phyloP scores from a whole-genome alignment of 2,797 vertebrate species.

The Crax fasciolata region DNA sequence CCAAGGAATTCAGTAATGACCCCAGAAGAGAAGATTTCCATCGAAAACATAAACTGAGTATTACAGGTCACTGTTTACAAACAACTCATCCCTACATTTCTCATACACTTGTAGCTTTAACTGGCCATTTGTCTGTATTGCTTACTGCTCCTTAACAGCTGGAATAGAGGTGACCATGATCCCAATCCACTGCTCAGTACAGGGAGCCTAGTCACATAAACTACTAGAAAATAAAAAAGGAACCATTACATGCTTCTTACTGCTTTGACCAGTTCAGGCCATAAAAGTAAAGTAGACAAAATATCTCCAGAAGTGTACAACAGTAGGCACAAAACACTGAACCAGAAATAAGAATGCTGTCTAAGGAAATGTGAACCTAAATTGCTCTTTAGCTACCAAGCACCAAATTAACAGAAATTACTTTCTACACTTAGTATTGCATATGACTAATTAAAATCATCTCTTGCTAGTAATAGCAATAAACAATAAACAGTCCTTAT shows the following conservation, averaged over 20 bases:
- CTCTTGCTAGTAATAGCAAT: background rate
- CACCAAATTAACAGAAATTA: background rate
- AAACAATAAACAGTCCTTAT: background rate
- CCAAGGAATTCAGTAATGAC: background rate
- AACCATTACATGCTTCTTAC: background rate
- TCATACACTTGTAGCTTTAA: background rate
- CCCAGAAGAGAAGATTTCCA: background rate
- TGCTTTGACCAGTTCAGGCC: background rate
- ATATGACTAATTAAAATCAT: background rate
- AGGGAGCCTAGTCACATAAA: background rate
- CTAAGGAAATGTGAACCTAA: background rate
- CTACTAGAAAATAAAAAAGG: background rate
- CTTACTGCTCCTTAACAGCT: background rate
- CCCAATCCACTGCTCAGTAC: background rate
- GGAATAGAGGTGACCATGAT: background rate
- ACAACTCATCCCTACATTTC: background rate
- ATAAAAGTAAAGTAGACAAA: background rate
- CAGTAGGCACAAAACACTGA: background rate
- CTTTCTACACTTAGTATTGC: background rate
- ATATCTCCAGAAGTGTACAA: background rate
- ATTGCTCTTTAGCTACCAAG: background rate
- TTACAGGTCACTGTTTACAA: background rate
- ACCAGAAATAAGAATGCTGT: fast-evolving
- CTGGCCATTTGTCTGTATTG: background rate
- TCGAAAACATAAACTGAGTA: background rate